Percentiles rank a stretch among this genome's conserved stretches.
Conservation (phyloP, 2,888 invertebrate species). For the Zhuqinia jingwanae region DNA sequence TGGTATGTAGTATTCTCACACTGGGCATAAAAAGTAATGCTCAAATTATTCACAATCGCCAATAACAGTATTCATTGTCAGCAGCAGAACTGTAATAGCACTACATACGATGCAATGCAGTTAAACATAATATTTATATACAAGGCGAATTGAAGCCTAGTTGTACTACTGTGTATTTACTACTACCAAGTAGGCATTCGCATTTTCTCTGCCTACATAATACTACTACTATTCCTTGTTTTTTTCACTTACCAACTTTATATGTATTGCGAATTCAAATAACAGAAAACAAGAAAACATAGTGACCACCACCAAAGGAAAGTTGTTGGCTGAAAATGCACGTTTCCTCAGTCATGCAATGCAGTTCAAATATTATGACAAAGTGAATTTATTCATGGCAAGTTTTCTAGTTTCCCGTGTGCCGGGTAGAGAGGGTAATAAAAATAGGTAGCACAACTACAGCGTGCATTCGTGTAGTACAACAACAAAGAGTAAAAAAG, state of each 20-base stretch:
- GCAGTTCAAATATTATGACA: conserved; percentile 47
- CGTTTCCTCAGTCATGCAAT: conserved; percentile 47
- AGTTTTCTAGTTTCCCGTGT: conserved; percentile 15
- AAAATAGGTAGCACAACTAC: not conserved
- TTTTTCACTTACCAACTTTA: not conserved
- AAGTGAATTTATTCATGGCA: conserved; percentile 31
- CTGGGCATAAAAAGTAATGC: conserved; percentile 32
- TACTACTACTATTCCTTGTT: no score
- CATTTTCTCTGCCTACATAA: no score
- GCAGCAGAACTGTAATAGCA: not conserved
- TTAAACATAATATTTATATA: not conserved
- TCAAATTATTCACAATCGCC: conserved; percentile 33
- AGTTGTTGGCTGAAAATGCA: conserved; percentile 20
- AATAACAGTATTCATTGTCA: conserved; percentile 54
- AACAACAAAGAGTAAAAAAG: not conserved
- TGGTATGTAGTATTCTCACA: not conserved
- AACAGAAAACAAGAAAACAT: not conserved
- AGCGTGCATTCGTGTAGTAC: not conserved
- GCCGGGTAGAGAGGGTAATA: conserved; percentile 19
- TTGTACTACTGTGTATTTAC: not conserved
- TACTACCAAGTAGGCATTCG: no score
- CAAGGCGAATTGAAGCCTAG: no score
- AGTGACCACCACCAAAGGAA: conserved; percentile 21
- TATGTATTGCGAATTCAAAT: not conserved
- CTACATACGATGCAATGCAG: not conserved